phyloP scores from a whole-genome alignment of 2,888 invertebrate genomes.

The Tethea ocularis region DNA sequence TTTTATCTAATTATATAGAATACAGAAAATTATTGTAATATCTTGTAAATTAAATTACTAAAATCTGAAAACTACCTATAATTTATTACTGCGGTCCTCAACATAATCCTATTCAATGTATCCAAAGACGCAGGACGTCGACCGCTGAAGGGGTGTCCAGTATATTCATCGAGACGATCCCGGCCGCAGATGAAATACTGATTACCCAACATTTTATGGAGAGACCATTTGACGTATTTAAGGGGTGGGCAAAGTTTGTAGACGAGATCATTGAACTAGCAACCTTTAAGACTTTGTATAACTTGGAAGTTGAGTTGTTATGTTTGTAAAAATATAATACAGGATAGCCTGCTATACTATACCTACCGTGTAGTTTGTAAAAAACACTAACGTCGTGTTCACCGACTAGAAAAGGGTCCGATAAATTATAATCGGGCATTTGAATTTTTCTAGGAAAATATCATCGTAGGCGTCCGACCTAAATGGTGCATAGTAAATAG shows the following conservation, averaged over 20 bases:
- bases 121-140: not conserved
- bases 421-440: too few relatives aligned
- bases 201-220: not conserved
- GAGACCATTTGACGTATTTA: not conserved
- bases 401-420: too few relatives aligned
- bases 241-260: not conserved
- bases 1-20: too few relatives aligned
- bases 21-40: too few relatives aligned
- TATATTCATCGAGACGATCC: constrained; percentile 1
- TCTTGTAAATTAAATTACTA: not conserved
- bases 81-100: not conserved
- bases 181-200: not conserved
- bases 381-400: too few relatives aligned
- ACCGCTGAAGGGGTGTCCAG: not conserved
- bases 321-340: too few relatives aligned
- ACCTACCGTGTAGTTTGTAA: too few relatives aligned
- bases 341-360: too few relatives aligned
- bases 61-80: not conserved
- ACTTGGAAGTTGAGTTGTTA: too few relatives aligned
- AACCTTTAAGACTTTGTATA: not conserved
- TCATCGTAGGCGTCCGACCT: too few relatives aligned
- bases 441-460: too few relatives aligned
- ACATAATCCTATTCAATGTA: not conserved
- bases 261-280: not conserved
- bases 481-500: too few relatives aligned